Conservation (phyloP, 2,113 vertebrate genomes). For the Mellivora capensis region DNA sequence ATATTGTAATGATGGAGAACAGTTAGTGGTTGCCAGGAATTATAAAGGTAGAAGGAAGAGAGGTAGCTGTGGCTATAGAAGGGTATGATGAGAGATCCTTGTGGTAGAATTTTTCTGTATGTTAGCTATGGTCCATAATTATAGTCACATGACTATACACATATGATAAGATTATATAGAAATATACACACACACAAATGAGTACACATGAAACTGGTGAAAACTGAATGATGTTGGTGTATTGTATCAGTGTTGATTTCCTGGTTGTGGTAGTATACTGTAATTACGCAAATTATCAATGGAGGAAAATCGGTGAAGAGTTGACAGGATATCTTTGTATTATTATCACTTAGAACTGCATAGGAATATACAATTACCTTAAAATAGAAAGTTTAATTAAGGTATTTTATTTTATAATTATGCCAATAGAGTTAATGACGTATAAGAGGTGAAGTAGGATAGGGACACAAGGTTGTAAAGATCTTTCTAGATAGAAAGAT, state of each 20-base stretch:
- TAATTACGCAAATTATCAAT: not conserved
- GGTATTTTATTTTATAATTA: not conserved
- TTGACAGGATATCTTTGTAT: not conserved
- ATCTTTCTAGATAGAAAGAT: not conserved
- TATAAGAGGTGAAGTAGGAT: not conserved
- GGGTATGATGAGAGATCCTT: rapidly evolving
- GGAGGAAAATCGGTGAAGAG: not conserved
- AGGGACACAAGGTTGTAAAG: not conserved
- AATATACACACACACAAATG: not conserved
- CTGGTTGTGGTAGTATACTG: not conserved
- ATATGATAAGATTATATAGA: not conserved
- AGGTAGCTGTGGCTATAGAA: not conserved
- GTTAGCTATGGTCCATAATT: not conserved
- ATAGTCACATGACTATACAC: not conserved
- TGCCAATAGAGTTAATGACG: not conserved
- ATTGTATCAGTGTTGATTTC: not conserved
- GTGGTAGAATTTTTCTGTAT: not conserved
- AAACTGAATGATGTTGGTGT: not conserved
- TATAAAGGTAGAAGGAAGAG: not conserved
- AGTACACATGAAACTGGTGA: not conserved
- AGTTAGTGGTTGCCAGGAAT: not conserved
- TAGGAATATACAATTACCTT: not conserved
- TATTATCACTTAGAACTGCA: not conserved
- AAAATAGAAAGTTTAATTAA: not conserved
- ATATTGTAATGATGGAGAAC: not conserved